Percentiles rank a stretch among this genome's conserved stretches.
phyloP scores from a whole-genome alignment of 2,113 vertebrate species.

The Notothenia coriiceps region DNA sequence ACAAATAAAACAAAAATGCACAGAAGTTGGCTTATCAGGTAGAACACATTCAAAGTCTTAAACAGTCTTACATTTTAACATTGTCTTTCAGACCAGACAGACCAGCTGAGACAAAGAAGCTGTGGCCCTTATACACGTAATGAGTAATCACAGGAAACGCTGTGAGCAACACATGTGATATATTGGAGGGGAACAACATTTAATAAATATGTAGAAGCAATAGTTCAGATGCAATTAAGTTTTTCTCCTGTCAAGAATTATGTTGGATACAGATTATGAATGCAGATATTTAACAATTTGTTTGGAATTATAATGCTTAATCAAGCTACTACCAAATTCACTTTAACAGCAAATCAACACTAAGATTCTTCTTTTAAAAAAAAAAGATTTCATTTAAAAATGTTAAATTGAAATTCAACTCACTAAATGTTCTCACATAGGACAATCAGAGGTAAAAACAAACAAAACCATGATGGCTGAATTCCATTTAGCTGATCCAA shows the following conservation, averaged over 20 bases:
- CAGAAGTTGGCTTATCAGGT: not conserved
- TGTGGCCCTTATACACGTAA: slow-evolving; percentile 37
- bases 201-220: not conserved
- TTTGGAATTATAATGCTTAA: not conserved
- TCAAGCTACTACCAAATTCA: not conserved
- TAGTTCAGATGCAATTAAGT: not conserved
- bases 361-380: too few species aligned
- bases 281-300: not conserved
- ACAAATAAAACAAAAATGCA: not conserved
- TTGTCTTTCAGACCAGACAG: slow-evolving; percentile 35
- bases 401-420: too few species aligned
- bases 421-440: too few species aligned
- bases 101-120: slow-evolving; percentile 5
- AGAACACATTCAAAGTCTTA: not conserved
- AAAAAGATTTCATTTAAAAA: too few species aligned
- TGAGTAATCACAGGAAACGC: slow-evolving; percentile 30
- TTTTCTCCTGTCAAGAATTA: not conserved
- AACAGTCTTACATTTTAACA: slow-evolving; percentile 1
- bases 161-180: not conserved
- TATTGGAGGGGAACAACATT: not conserved
- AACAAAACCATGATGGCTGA: not conserved
- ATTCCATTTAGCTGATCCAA: not conserved
- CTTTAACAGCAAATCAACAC: too few species aligned
- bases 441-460: too few species aligned
- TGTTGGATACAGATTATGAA: not conserved